Evolutionary conservation across 2,113 vertebrate species (phyloP), one percentile per base, ranked within the genome.

Genomic region (Columba livia): DNA sequence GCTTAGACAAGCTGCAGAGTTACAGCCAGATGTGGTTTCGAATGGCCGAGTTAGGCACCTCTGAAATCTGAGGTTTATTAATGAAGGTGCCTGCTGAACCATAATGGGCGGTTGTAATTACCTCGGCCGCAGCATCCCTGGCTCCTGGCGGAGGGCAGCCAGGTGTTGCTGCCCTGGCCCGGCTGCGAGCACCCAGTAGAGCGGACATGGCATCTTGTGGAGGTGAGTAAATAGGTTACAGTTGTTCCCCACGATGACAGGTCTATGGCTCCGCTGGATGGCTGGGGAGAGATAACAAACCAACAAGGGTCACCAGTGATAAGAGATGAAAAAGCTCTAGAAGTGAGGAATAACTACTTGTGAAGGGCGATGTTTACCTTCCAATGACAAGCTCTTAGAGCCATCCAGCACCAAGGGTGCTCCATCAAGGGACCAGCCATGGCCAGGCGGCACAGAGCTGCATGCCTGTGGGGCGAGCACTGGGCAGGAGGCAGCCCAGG

Each of bases 41-140:
- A 65, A 60, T 50, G 77, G 92, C 93, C 7, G 32, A 93, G 78
- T 67, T 54, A 60, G 92, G 90, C 95, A 92, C 92, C 79, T 93
- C 93, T 92, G 96, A 93, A 96, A 93, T 88, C 83, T 24, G 85
- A 94, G 94, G 90, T 56, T 95, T 70, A 87, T 94, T 96, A 93
- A 95, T 95, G 93, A 93, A 90, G 90, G 90, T 75, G 92, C 77
- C 85, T 4, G 36, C 89, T 96, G 94, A 85, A 94, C 94, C 96
- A 20, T 78, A 95, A 85, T 88, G 9, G 54, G 92, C 89, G 93
- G 92, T 6, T 79, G 96, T 90, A 95, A 97, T 96, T 88, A 94
- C 85, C 88, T 78, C 60, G 14, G 6, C 73, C 1, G 1, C 83
- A 69, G 61, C 83, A 72, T 73, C 87, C 69, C 79, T 75, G 9